Evolutionary conservation across 2,797 vertebrate species (phyloP), one percentile per base, ranked within the genome.

Genomic region (Pachyuromys duprasi): DNA sequence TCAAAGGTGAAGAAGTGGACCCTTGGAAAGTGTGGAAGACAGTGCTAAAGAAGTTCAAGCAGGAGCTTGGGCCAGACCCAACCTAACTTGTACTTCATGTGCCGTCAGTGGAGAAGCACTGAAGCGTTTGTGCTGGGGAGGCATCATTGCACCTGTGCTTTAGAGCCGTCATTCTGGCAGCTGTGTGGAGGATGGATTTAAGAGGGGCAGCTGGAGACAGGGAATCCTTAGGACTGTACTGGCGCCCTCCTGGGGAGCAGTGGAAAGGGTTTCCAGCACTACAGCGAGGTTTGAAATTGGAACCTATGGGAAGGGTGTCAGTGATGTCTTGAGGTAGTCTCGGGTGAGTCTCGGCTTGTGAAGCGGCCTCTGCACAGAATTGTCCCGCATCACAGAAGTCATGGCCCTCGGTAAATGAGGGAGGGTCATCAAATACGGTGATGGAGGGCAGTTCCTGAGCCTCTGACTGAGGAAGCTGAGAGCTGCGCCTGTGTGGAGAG

Each of bases 1-100:
- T 36, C 26, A 26, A 45, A 86, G 39, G 57, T 69, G 62, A 84
- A 24, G 2, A 84, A 83, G 63, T 28, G 24, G 12, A 33, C 17
- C 0, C 49, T 24, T 55, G 55, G 53, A 76, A 84, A 53, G 80
- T 67, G 1, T 82, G 70, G 70, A 69, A 70, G 90, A 60, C 33
- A 49, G 55, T 55, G 45, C 75, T 75, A 36, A 76, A 78, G 92
- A 92, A 49, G 39, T 89, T n/a, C n/a, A 69, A 79, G 55, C 0
- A 20, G 76, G 74, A 69, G 33, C 31, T 1, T 69, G 42, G 90
- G 9, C 82, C 86, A 65, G 55, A 45, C 76, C 88, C 90, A 81
- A 89, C 86, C 49, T 83, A 78, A 92, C 94, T 87, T 93, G 69
- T 87, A 70, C 82, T 95, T 95, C 87, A 49, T 94, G 36, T 89